Base-by-base conservation (phyloP, 2,888 invertebrate species). In the Morpho achilles region DNA sequence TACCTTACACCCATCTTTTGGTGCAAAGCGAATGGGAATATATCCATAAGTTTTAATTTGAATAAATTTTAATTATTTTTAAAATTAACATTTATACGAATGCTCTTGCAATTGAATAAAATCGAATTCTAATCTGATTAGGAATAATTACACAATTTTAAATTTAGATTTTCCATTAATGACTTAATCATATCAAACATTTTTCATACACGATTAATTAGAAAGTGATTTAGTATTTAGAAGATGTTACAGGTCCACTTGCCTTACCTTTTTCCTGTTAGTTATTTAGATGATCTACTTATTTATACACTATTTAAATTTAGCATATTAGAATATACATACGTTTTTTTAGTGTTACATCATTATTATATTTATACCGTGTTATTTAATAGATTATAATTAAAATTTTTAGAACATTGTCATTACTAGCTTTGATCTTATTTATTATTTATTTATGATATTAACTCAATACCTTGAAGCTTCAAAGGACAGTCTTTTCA, bases 171-270 rank as follows among this genome's bases (percentile, higher is more conserved):
- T 32, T 32, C 32, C 3, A 32, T 23, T 5, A 43, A 5, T 43
- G 7, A 9, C 43, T 43, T 43, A 3, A 43, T 43, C 43, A 43
- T 43, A 43, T 43, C n/a, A 43, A 43, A 7, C 8, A 43, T 8
- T 22, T 44, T 48, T 56, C 10, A 45, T 56, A 40, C 7, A 47
- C 8, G 45, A 44, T 7, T 45, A n/a, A n/a, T 22, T 53, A 54
- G 49, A 46, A 16, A 44, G 54, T 39, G 39, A 49, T 44, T 41
- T 23, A 22, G 56, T 56, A 49, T 23, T 52, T 67, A 67, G 61
- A 63, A 45, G 54, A 64, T 51, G 68, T 71, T 70, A 80, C 80
- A 84, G 80, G 84, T 81, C 76, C 73, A 82, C 87, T 87, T 88
- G 88, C 88, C 88, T 89, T 89, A 87, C 40, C 50, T 75, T 16